Evolutionary conservation across 2,888 invertebrate species (phyloP), one percentile per base, ranked within the genome.

Genomic region (Ferdinandea cuprea): DNA sequence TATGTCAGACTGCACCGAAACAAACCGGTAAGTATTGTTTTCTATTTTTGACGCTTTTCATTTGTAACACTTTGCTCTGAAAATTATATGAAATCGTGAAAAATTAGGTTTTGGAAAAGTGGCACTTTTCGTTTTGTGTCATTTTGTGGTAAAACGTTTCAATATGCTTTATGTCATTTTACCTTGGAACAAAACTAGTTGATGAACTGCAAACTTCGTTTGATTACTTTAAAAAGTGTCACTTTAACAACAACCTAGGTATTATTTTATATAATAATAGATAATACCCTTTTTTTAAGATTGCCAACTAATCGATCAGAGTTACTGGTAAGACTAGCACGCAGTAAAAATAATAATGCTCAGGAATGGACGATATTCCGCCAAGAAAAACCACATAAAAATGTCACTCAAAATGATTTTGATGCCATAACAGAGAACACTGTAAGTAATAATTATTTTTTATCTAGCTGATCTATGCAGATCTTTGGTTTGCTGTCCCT

Each of bases 61-160:
- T 50, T 17, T 50, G 50, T 50, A 9, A 61, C 61, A 35, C 7
- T 32, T 61, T 61, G 61, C 28, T 46, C 19, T 21, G 35, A 61
- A 25, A 35, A 61, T 30, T 35, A 44, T 37, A 58, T 28, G n/a
- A 42, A 32, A 17, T 46, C 61, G 44, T 30, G 46, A 44, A 46
- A 61, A 46, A 61, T 46, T 9, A 46, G 11, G 25, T 13, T 58
- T 40, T 61, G 61, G 32, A 46, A 61, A 61, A 61, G 46, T 44
- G 59, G 13, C 50, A 50, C 28, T 7, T 50, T 46, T 46, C 21
- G 46, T 50, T 25, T 42, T 58, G 13, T 58, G 58, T 58, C 25
- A 42, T 56, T 42, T 50, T 50, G 50, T 50, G 7, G 50, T 25
- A 50, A 50, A 50, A 32, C 32, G 32, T 32, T 32, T 32, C 32